Base-by-base conservation (phyloP, 2,888 invertebrate genomes). In the Microdon myrmicae region DNA sequence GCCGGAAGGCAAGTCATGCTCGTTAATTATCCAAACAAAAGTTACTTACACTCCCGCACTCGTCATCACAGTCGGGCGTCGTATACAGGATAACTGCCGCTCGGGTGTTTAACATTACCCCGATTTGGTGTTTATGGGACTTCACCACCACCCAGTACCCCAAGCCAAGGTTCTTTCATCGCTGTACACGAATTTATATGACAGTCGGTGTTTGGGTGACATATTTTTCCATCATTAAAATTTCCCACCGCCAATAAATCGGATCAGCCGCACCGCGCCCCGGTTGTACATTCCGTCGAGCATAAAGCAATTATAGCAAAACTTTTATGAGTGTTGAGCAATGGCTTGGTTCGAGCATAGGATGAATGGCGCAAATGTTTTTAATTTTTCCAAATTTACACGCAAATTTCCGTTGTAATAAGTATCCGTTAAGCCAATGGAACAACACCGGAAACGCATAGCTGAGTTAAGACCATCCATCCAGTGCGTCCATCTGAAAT, bases 301-400 rank as follows among this genome's bases (percentile, higher is more conserved):
- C 58, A 47, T 39, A 64, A 64, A 56, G 58, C 58, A 64, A 64
- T 64, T 64, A 64, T 64, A 56, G 47, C 64, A 64, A 64, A 58
- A 64, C 58, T 64, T 64, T 64, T 64, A 51, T 58, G 53, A 38
- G 38, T 12, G 17, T 4, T n/a, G n/a, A n/a, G n/a, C n/a, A n/a
- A n/a, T n/a, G n/a, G n/a, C n/a, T n/a, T n/a, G n/a, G n/a, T n/a
- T n/a, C n/a, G n/a, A n/a, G 7, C n/a, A 6, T 6, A 29, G 20
- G 39, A 26, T 13, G 14, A 8, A 10, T 34, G 29, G 44, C 25
- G 37, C 56, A 51, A 64, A 64, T 64, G 64, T 28, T 64, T 58
- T 64, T 64, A 64, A 64, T 64, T 64, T 58, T 58, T 64, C 51
- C 64, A 58, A 58, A 64, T 64, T 64, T 64, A 64, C 64, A 64